These are phyloP conservation scores for Sceloporus undulatus DNA, from an alignment of 2,113 vertebrate species.

Conservation along the genomic window DNA sequence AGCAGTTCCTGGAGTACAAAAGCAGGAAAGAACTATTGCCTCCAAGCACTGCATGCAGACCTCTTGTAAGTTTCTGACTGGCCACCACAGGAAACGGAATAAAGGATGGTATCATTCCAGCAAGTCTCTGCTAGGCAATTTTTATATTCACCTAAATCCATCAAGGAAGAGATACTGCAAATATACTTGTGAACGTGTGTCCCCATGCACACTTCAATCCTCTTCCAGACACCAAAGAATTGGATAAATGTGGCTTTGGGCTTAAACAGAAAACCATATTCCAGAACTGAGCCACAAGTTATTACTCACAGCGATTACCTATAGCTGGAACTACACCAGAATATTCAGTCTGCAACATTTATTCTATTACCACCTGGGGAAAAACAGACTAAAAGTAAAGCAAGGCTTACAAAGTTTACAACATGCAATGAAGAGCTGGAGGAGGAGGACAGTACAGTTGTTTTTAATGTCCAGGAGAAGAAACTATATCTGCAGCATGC, in stretches of 20 bases:
- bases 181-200: background rate
- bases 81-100: background rate
- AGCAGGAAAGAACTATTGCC: background rate
- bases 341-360: background rate
- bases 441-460: background rate
- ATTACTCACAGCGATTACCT: too few relatives aligned
- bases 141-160: too few relatives aligned
- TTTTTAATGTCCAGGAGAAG: background rate
- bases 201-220: background rate
- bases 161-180: background rate
- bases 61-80: background rate
- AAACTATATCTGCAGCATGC: background rate
- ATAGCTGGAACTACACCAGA: background rate
- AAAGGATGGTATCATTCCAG: background rate
- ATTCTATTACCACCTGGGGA: background rate
- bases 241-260: background rate
- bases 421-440: background rate
- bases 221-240: background rate
- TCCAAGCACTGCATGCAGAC: background rate
- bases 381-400: background rate
- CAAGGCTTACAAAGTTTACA: background rate
- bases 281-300: background rate
- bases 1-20: too few relatives aligned
- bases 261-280: background rate
- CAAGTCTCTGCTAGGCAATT: background rate